Evolutionary conservation across 2,888 invertebrate genomes (phyloP).

Genomic region (Melinaea marsaeus): DNA sequence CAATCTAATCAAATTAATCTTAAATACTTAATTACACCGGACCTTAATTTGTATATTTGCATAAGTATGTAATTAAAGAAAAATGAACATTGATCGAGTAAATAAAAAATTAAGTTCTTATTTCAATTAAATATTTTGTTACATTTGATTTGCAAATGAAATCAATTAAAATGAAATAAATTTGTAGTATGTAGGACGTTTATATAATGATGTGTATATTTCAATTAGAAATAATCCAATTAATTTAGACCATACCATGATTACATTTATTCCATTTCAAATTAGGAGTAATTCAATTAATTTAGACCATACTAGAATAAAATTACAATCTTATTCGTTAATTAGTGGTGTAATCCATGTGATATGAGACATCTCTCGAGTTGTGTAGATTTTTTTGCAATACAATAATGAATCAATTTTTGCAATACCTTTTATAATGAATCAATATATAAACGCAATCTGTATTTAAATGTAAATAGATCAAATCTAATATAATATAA

Average conservation of each 20-base stretch:
- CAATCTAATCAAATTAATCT: no score
- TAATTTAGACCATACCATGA: no score
- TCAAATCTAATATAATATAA: no score
- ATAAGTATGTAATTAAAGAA: no score
- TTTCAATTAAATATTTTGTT: no score
- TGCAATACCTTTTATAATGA: slow-evolving; percentile 13
- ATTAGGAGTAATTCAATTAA: slow-evolving; percentile 26
- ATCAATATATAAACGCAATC: not conserved
- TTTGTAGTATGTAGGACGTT: slow-evolving; percentile 22
- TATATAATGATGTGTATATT: slow-evolving; percentile 22
- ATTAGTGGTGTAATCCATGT: slow-evolving; percentile 3
- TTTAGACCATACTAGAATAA: slow-evolving; percentile 32
- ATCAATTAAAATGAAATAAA: slow-evolving; percentile 1
- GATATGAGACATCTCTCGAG: not conserved
- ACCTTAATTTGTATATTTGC: no score
- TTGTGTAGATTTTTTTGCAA: not conserved
- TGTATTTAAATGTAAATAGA: no score
- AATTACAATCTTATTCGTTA: slow-evolving; percentile 23
- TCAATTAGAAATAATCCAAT: no score
- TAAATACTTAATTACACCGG: no score
- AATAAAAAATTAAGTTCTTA: no score
- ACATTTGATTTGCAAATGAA: no score
- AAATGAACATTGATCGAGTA: no score
- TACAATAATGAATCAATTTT: slow-evolving; percentile 9
- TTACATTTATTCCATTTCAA: slow-evolving; percentile 17